These are phyloP conservation scores for Xenopus tropicalis DNA, from an alignment of 2,113 vertebrate species.

Conservation along the genomic window DNA sequence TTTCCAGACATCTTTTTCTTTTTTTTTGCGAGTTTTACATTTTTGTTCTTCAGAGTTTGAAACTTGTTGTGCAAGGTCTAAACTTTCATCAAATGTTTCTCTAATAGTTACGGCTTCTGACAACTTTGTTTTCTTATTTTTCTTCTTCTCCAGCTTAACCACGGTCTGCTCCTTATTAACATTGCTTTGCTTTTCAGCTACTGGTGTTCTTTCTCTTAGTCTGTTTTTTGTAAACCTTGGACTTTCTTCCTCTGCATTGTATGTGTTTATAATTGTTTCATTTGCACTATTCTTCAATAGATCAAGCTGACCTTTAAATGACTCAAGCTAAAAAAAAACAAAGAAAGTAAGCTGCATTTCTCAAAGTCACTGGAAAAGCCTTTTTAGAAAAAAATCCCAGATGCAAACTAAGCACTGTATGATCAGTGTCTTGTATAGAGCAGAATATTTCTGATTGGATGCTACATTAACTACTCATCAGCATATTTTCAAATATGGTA, in stretches of 20 bases:
- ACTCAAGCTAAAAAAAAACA: conserved; percentile 73
- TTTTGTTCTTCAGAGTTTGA: conserved; percentile 51
- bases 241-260: conserved; percentile 67
- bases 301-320: conserved; percentile 69
- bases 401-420: too few species aligned
- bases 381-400: too few species aligned
- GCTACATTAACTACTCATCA: too few species aligned
- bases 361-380: background rate
- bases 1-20: conserved; percentile 56
- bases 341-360: conserved; percentile 24
- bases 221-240: conserved; percentile 74
- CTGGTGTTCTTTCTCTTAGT: conserved; percentile 59
- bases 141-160: conserved; percentile 61
- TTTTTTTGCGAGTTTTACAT: conserved; percentile 57
- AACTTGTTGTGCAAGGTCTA: conserved; percentile 48
- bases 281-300: conserved; percentile 68
- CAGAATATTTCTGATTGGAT: too few species aligned
- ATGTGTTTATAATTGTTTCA: conserved; percentile 67
- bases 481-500: too few species aligned
- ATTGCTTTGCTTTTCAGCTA: conserved; percentile 68
- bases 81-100: conserved; percentile 48
- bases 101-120: conserved; percentile 55
- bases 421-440: too few species aligned
- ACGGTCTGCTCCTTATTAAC: conserved; percentile 57
- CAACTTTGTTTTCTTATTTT: conserved; percentile 53